phyloP scores from a whole-genome alignment of 2,888 invertebrate species.

The Chorisops tibialis region DNA sequence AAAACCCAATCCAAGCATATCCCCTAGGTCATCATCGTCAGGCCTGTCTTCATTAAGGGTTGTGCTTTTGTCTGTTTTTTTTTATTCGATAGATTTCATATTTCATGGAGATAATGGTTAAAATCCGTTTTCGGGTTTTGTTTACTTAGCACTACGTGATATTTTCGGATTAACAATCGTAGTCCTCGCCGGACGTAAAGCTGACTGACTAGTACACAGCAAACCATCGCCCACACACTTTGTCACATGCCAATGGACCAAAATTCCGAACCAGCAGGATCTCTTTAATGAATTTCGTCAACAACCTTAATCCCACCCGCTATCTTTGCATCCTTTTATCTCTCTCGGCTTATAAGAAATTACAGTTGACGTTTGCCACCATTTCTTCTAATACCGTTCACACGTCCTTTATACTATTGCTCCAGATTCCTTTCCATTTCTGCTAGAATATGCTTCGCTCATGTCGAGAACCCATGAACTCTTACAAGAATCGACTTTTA shows the following conservation, averaged over 20 bases:
- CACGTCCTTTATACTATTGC: no score
- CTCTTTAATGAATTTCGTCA: not conserved
- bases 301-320: not conserved
- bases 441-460: slow-evolving; percentile 1
- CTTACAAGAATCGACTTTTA: slow-evolving; percentile 3
- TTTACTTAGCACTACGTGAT: slow-evolving; percentile 11
- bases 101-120: not conserved
- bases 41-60: no score
- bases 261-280: not conserved
- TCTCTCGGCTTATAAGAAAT: no score
- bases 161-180: not conserved
- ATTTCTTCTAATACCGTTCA: not conserved
- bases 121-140: not conserved
- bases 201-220: no score
- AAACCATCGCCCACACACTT: no score
- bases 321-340: no score
- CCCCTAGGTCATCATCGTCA: no score
- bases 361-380: no score
- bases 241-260: not conserved
- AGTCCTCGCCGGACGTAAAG: not conserved
- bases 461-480: slow-evolving; percentile 8
- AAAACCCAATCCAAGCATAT: not conserved
- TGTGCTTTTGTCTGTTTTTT: no score
- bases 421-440: not conserved
- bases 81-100: no score